Evolutionary conservation across 2,888 invertebrate genomes (phyloP), one percentile per base, ranked within the genome.

Genomic region (Aporophyla nigra): DNA sequence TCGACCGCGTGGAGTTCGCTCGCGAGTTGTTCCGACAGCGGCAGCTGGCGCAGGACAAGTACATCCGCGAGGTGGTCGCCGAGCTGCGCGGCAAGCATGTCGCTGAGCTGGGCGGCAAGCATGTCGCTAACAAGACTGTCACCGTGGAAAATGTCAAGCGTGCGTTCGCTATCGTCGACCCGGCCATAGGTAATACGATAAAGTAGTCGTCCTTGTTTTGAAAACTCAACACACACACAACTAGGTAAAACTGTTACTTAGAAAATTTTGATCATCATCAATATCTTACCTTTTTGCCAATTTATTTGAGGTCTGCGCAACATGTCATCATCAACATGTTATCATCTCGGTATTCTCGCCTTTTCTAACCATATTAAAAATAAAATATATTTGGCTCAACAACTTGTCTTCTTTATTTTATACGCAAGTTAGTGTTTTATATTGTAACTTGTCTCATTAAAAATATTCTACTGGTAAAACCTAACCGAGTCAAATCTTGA

Each of bases 81-180:
- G 94, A 92, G 84, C 91, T 96, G 46, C 94, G 95, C 12, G 92
- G 90, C 14, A 91, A 90, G 63, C 91, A 87, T 53, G 92, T 91
- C 19, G 75, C 87, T 3, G 33, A 46, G 12, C 43, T 46, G 43
- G 43, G 43, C 43, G 43, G 43, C 43, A 46, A 12, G 43, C 43
- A 46, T 10, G 92, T 91, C 16, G 74, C 88, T 0, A 71, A 85
- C 86, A 90, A 89, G 74, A 78, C 84, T 16, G 92, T 95, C 43
- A 78, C 90, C 19, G 94, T 95, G 0, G 95, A 95, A n/a, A 89
- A 86, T 14, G 88, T 96, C 19, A 94, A 95, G 84, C 90, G 96
- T 5, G 96, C 96, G 7, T 93, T 97, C 82, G 96, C 96, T 24
- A 92, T 96, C 74, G 93, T 96, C 21, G 97, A 97, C 82, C 96